These are phyloP conservation scores for Harpalus rufipes DNA, from an alignment of 2,888 invertebrate genomes.

Conservation along the genomic window DNA sequence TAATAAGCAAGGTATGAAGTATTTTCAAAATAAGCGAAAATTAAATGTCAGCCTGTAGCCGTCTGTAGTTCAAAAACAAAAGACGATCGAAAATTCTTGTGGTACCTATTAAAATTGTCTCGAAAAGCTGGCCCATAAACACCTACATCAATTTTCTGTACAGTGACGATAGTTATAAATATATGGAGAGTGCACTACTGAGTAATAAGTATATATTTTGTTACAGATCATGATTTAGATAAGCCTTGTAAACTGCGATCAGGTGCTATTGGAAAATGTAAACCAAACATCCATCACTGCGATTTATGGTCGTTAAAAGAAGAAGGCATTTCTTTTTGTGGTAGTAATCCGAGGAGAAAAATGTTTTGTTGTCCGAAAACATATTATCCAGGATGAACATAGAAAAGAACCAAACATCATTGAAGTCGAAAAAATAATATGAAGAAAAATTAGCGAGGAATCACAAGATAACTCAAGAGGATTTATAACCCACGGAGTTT, in stretches of 20 bases:
- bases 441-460: background rate
- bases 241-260: background rate
- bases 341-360: background rate
- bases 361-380: background rate
- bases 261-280: background rate
- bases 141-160: too few relatives aligned
- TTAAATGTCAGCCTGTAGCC: too few relatives aligned
- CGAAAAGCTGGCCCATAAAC: too few relatives aligned
- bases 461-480: background rate
- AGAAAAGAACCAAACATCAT: background rate
- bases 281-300: background rate
- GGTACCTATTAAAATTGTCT: too few relatives aligned
- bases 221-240: background rate
- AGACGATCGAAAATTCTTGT: too few relatives aligned
- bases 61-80: too few relatives aligned
- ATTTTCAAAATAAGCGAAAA: too few relatives aligned
- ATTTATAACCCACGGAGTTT: background rate
- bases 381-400: background rate
- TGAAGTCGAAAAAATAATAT: background rate
- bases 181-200: background rate
- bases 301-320: background rate
- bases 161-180: too few relatives aligned
- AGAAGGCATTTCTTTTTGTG: background rate
- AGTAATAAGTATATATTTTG: background rate
- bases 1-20: too few relatives aligned